phyloP scores from a whole-genome alignment of 2,888 invertebrate species.

The Campopleginae sp. region DNA sequence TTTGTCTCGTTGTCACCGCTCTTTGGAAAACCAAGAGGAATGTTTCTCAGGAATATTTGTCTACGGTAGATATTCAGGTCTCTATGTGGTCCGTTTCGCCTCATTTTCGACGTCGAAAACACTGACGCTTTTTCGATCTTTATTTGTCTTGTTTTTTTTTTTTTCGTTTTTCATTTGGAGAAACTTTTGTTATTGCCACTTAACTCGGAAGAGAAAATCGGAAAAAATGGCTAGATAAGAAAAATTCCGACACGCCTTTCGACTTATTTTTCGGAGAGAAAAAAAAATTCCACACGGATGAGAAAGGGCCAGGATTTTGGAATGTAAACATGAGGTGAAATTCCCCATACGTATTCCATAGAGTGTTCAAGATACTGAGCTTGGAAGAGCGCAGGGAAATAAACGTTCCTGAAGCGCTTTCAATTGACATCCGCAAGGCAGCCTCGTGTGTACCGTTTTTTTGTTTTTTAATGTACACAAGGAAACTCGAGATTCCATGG shows the following conservation, averaged over 20 bases:
- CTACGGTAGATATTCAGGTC: slow-evolving; percentile 24
- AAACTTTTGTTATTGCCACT: too few relatives aligned
- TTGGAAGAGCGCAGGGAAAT: slow-evolving; percentile 30
- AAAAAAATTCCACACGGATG: background rate
- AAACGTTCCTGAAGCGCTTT: slow-evolving; percentile 46
- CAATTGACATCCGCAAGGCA: slow-evolving; percentile 62
- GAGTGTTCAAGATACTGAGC: background rate
- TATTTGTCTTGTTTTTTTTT: background rate
- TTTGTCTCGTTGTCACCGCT: slow-evolving; percentile 79
- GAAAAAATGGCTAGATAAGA: background rate
- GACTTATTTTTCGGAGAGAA: background rate
- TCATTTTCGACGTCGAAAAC: background rate
- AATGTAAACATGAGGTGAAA: background rate
- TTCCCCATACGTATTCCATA: background rate
- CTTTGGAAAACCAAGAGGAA: slow-evolving; percentile 50
- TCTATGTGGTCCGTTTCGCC: background rate
- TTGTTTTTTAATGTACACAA: slow-evolving; percentile 31
- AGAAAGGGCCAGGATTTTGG: background rate
- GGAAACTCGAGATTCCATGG: slow-evolving; percentile 68
- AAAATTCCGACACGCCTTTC: background rate
- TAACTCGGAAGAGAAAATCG: background rate
- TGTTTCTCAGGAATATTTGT: slow-evolving; percentile 52
- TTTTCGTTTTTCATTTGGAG: too few relatives aligned
- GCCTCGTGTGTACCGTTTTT: slow-evolving; percentile 28
- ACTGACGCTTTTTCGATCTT: background rate